Base-by-base conservation (phyloP, 2,888 invertebrate species). In the Toxonevra muliebris region DNA sequence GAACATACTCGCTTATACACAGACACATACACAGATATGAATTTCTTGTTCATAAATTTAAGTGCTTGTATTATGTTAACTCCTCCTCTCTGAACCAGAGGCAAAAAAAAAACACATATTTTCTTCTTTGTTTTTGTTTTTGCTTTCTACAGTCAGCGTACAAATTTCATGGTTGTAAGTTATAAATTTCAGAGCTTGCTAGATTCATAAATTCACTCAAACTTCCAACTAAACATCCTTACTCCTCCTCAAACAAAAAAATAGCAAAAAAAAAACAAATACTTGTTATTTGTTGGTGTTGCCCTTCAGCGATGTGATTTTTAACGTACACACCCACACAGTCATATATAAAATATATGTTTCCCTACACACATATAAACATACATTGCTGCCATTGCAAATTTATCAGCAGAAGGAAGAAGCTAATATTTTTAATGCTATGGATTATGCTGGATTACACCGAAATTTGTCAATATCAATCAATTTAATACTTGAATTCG, bases 351-450 rank as follows among this genome's bases (percentile, higher is more conserved):
- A n/a, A 48, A 48, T 48, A 13, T 3, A 5, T 48, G 11, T 4
- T n/a, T 48, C 15, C 1, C 11, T 5, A 7, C 13, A 48, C 5
- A 15, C 48, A 48, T n/a, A 4, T 12, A 48, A 48, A 4, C 5
- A 2, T 15, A 48, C 5, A 48, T 15, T 48, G n/a, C 13, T 10
- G 13, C 15, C 10, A 15, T 48, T 8, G 48, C 48, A 7, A 48
- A 48, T 48, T 13, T 48, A 48, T 48, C 48, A n/a, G 48, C 11
- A 15, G n/a, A 43, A 64, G 17, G 62, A 42, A 20, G n/a, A 61
- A 52, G 67, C 65, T 67, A 74, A 75, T 74, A 76, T 73, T 75
- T 66, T 75, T 73, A 80, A 79, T 80, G 76, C 68, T 71, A 67
- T 54, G 72, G 70, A 71, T 74, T 77, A 72, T 61, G 64, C 65